Evolutionary conservation across 2,113 vertebrate species (phyloP).

Genomic region (Phoenicopterus ruber): DNA sequence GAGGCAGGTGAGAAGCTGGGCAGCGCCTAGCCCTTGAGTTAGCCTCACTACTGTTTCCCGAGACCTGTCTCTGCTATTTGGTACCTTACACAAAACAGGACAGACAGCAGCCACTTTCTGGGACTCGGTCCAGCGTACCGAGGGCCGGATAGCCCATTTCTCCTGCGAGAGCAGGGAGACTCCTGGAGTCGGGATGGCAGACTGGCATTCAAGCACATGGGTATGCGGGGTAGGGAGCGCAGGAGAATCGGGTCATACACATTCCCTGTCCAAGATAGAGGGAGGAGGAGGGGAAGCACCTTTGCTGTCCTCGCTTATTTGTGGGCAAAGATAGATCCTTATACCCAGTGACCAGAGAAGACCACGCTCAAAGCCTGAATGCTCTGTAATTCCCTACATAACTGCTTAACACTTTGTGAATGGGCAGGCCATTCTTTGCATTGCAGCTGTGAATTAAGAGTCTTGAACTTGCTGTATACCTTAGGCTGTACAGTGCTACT

Average conservation of each 20-base stretch:
- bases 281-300: neutral
- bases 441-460: neutral
- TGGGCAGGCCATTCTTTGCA: neutral
- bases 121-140: neutral
- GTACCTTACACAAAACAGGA: neutral
- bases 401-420: neutral
- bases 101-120: neutral
- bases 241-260: neutral
- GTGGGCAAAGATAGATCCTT: neutral
- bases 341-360: neutral
- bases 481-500: neutral
- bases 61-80: neutral
- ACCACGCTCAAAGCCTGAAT: neutral
- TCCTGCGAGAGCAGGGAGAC: neutral
- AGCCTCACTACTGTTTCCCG: neutral
- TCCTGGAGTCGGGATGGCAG: neutral
- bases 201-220: neutral
- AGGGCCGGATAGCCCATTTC: neutral
- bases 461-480: neutral
- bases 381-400: neutral
- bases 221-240: neutral
- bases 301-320: neutral
- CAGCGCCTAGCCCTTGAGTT: neutral
- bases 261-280: neutral
- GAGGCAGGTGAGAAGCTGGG: neutral